Evolutionary conservation across 1,140 invertebrate species (phyloP).

Genomic region (Zaprionus ghesquierei): DNA sequence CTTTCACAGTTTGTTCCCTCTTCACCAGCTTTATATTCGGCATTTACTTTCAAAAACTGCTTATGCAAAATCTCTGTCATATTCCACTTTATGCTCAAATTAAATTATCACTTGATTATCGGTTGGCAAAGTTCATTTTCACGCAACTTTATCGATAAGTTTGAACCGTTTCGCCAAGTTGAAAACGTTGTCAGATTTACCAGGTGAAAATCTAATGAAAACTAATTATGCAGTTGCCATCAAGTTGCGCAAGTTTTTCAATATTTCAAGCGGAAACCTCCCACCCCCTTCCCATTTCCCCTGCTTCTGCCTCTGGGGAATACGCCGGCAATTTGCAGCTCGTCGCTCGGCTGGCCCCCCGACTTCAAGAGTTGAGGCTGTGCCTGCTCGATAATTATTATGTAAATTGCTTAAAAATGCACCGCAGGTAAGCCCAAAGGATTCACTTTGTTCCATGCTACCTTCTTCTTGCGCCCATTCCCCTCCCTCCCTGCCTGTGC

Average conservation of each 20-base stretch:
- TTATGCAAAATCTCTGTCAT: not conserved
- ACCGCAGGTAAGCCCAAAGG: conserved; percentile 74
- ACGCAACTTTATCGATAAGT: conserved; percentile 5
- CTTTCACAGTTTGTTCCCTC: too few species aligned
- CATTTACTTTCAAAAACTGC: too few species aligned
- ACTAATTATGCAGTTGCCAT: conserved; percentile 42
- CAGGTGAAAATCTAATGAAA: conserved; percentile 22
- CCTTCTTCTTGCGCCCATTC: not conserved
- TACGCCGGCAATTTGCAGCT: conserved; percentile 24
- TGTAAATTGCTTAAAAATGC: conserved; percentile 79
- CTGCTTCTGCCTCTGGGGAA: conserved; percentile 2
- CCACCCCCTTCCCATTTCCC: not conserved
- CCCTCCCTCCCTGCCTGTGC: not conserved
- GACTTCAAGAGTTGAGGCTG: conserved; percentile 10
- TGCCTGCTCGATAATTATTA: conserved; percentile 73
- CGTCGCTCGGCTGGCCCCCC: not conserved
- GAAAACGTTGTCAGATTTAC: conserved; percentile 5
- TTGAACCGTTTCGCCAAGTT: not conserved
- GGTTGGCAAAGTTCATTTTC: not conserved
- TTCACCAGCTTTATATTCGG: too few species aligned
- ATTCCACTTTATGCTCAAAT: not conserved
- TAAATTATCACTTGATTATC: not conserved
- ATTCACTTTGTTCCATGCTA: conserved; percentile 58
- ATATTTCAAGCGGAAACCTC: conserved; percentile 52
- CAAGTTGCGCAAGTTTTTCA: conserved; percentile 66